Evolutionary conservation across 2,888 invertebrate species (phyloP), one percentile per base, ranked within the genome.

Genomic region (Anodontia alba): DNA sequence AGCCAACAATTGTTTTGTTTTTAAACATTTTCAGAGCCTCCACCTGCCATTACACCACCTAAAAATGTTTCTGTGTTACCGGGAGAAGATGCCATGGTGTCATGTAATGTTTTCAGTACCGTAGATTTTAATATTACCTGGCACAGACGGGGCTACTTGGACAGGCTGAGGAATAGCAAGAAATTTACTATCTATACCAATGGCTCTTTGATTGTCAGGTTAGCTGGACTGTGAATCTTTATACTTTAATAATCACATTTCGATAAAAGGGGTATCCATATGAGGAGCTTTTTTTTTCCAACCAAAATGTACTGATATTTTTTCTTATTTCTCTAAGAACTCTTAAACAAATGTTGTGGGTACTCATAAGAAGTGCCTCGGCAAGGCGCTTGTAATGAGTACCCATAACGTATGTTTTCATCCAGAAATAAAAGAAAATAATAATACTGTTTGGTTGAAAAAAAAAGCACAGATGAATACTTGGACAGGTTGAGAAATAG

Each of bases 1-100:
- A n/a, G n/a, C n/a, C n/a, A 12, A 38, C 38, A 38, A 8, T 38
- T 38, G 38, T 38, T 38, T 38, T 46, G 33, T 33, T 33, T n/a
- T n/a, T n/a, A n/a, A n/a, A n/a, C n/a, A n/a, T n/a, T n/a, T 62
- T 33, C 91, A 95, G 95, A 95, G 87, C 95, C 95, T 0, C 95
- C 95, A 0, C 95, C 95, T 1, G 90, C 92, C 29, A 95, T 95
- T 38, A 85, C 91, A 5, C 91, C 92, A 8, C 91, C 94, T 1
- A 82, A 90, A 26, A 95, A 95, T 88, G 94, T 94, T 12, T 94
- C 95, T 1, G 95, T 94, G 0, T 86, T 94, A 29, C 93, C 95
- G 2, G 95, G 94, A 15, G 86, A 91, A 2, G 88, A 92, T 38
- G 95, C 95, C 17, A 89, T 94, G 36, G 85, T 95, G 66, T 93